Conservation (phyloP, 2,888 invertebrate genomes). For the Troides helena region DNA sequence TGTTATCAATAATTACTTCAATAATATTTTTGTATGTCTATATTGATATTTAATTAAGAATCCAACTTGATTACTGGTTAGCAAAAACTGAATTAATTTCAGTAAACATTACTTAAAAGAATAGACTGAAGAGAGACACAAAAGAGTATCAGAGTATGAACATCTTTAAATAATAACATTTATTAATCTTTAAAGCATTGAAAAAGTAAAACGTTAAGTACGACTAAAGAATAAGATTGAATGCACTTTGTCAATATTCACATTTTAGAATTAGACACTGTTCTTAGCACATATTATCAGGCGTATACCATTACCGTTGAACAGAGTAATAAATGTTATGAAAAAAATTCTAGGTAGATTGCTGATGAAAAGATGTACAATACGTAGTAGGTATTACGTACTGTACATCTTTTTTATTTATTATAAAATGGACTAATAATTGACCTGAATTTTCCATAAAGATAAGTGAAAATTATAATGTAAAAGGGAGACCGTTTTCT, state of each 20-base stretch:
- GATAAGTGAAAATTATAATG: neutral
- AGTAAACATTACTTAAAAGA: too few relatives aligned
- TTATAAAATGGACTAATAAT: neutral
- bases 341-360: too few relatives aligned
- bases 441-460: neutral
- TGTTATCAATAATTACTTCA: constrained; percentile 21
- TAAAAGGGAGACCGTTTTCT: neutral
- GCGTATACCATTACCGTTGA: too few relatives aligned
- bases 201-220: neutral
- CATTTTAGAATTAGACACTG: neutral
- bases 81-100: too few relatives aligned
- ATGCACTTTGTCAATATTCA: neutral
- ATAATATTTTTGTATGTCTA: neutral
- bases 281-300: neutral
- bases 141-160: too few relatives aligned
- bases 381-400: too few relatives aligned
- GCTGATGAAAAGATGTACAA: too few relatives aligned
- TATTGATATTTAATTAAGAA: neutral
- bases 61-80: neutral
- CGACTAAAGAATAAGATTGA: neutral
- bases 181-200: neutral
- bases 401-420: neutral
- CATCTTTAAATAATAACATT: too few relatives aligned
- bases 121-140: too few relatives aligned
- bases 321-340: too few relatives aligned